These are phyloP conservation scores for Lysiphlebus fabarum DNA, from an alignment of 1,140 invertebrate species.

Conservation along the genomic window DNA sequence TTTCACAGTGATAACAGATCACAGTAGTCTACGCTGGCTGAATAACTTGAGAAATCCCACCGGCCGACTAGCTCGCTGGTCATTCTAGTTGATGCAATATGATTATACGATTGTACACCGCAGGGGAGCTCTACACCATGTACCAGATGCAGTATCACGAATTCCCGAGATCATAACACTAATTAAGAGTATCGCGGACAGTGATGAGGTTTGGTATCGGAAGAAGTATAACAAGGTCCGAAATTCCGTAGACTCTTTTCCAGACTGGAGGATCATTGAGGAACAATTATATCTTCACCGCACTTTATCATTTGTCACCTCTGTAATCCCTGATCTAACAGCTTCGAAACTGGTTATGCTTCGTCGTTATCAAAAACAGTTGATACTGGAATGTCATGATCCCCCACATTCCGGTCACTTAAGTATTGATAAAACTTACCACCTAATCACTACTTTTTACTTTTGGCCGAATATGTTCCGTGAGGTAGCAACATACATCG, in stretches of 20 bases:
- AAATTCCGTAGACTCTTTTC: not conserved
- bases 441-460: slow-evolving; percentile 23
- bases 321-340: not conserved
- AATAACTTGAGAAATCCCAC: slow-evolving; percentile 43
- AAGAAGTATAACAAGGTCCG: not conserved
- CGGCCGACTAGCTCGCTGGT: slow-evolving; percentile 35
- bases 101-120: not conserved
- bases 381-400: not conserved
- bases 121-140: not conserved
- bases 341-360: slow-evolving; percentile 9
- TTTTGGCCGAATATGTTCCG: slow-evolving; percentile 37
- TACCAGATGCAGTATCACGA: not conserved
- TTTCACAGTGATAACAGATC: slow-evolving; percentile 55
- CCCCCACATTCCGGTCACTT: slow-evolving; percentile 17
- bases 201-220: not conserved
- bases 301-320: not conserved
- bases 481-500: slow-evolving; percentile 35
- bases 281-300: not conserved
- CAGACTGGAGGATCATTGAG: not conserved
- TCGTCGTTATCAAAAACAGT: not conserved
- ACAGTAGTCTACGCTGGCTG: slow-evolving; percentile 51
- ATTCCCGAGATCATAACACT: too few relatives aligned
- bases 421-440: slow-evolving; percentile 35
- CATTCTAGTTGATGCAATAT: too few relatives aligned
- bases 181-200: not conserved